Evolutionary conservation across 92 coral and sea anemone species (phyloP).

Genomic region (Diadumene lineata): DNA sequence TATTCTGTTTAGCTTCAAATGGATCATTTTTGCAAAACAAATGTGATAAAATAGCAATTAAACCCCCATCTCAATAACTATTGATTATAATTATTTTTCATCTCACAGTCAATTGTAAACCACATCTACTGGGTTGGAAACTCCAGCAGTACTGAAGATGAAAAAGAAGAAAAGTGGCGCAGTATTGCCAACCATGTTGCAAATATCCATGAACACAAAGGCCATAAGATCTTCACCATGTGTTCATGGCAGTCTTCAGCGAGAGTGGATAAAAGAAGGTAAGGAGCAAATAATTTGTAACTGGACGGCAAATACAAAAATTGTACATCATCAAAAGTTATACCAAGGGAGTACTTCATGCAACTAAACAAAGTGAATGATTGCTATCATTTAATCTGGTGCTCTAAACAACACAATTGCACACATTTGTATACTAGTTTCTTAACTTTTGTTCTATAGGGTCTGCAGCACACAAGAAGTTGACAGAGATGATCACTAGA

Average conservation of each 20-base stretch:
- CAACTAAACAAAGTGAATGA: neutral
- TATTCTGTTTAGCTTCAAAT: too few relatives aligned
- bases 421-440: neutral
- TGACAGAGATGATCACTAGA: conserved; percentile 38
- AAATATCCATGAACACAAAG: conserved; percentile 17
- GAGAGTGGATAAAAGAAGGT: conserved; percentile 40
- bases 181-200: conserved; percentile 21
- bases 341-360: neutral
- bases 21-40: too few relatives aligned
- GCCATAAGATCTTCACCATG: conserved; percentile 28
- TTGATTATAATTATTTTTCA: conserved; percentile 4
- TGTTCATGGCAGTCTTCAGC: conserved; percentile 24
- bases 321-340: neutral
- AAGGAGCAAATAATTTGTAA: neutral
- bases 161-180: conserved; percentile 36
- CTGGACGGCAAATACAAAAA: neutral
- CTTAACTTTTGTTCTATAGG: conserved; percentile 13
- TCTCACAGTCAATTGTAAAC: conserved; percentile 38
- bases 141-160: conserved; percentile 23
- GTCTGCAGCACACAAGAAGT: conserved; percentile 38
- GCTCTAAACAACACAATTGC: neutral
- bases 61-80: too few relatives aligned
- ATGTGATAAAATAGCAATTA: too few relatives aligned
- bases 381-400: neutral
- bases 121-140: conserved; percentile 39